These are phyloP conservation scores for Iguana delicatissima DNA, from an alignment of 2,797 vertebrate species.

Conservation along the genomic window DNA sequence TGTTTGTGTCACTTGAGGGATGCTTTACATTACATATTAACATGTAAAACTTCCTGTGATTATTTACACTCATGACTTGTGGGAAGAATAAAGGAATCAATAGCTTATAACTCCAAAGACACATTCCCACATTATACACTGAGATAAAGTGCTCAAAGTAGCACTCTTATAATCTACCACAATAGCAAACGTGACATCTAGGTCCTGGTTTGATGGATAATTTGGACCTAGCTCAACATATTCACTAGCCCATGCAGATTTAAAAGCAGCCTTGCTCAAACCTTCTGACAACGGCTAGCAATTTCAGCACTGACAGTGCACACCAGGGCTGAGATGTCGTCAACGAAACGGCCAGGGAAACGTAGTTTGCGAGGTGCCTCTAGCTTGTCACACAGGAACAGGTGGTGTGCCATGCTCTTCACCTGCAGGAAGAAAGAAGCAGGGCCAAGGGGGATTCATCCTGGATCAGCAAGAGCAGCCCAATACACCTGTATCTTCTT, in stretches of 20 bases:
- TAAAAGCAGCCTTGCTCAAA: conserved; percentile 56
- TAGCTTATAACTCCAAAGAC: not conserved
- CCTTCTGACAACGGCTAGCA: conserved; percentile 88
- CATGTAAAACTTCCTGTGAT: not conserved
- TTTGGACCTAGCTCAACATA: not conserved
- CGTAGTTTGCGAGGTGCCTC: conserved; percentile 86
- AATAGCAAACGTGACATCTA: too few relatives aligned
- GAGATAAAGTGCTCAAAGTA: not conserved
- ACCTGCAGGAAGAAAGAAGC: conserved; percentile 73
- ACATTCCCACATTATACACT: accelerated
- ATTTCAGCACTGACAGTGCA: conserved; percentile 90
- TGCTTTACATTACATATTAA: not conserved
- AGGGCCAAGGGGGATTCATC: not conserved
- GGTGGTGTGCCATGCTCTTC: conserved; percentile 92
- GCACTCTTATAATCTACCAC: not conserved
- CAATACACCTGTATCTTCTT: too few relatives aligned
- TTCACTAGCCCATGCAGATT: not conserved
- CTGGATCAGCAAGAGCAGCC: not conserved
- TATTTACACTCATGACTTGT: not conserved
- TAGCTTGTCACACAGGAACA: conserved; percentile 86
- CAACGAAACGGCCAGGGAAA: conserved; percentile 91
- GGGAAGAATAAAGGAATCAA: not conserved
- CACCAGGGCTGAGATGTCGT: conserved; percentile 89
- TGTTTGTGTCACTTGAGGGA: not conserved
- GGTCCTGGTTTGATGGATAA: not conserved